These are phyloP conservation scores for Eupithecia vulgata DNA, from an alignment of 2,888 invertebrate species.

Conservation along the genomic window DNA sequence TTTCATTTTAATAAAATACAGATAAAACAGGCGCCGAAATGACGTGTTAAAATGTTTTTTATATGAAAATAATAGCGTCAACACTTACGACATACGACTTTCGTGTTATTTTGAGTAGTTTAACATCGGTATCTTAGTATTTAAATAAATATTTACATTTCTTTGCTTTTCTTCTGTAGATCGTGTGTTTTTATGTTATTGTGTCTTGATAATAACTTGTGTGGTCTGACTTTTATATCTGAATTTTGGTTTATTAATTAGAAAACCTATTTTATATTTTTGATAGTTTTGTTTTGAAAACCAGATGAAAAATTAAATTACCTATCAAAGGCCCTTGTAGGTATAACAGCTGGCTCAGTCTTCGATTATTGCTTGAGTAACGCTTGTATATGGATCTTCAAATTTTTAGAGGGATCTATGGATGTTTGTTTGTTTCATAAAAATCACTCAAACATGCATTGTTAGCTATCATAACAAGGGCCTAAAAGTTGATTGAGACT, in stretches of 20 bases:
- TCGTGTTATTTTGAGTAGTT: slow-evolving; percentile 20
- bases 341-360: too few relatives aligned
- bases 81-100: slow-evolving; percentile 21
- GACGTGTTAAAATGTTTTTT: slow-evolving; percentile 18
- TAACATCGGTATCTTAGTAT: slow-evolving; percentile 31
- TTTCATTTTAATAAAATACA: slow-evolving; percentile 3
- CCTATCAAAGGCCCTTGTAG: too few relatives aligned
- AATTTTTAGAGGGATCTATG: too few relatives aligned
- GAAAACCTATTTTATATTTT: not conserved
- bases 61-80: slow-evolving; percentile 12
- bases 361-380: too few relatives aligned
- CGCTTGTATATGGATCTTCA: too few relatives aligned
- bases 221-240: not conserved
- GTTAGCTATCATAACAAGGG: too few relatives aligned
- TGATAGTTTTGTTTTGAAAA: not conserved
- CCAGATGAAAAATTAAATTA: too few relatives aligned
- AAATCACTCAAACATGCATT: too few relatives aligned
- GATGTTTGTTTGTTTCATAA: too few relatives aligned
- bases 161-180: slow-evolving; percentile 7
- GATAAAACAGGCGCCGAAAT: slow-evolving; percentile 7
- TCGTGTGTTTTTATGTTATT: not conserved
- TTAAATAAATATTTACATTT: slow-evolving; percentile 26
- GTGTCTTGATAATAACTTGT: not conserved
- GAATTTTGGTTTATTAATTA: not conserved
- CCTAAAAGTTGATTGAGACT: not conserved